Conservation (phyloP, 1,140 invertebrate species). For the Acromyrmex echinatior region DNA sequence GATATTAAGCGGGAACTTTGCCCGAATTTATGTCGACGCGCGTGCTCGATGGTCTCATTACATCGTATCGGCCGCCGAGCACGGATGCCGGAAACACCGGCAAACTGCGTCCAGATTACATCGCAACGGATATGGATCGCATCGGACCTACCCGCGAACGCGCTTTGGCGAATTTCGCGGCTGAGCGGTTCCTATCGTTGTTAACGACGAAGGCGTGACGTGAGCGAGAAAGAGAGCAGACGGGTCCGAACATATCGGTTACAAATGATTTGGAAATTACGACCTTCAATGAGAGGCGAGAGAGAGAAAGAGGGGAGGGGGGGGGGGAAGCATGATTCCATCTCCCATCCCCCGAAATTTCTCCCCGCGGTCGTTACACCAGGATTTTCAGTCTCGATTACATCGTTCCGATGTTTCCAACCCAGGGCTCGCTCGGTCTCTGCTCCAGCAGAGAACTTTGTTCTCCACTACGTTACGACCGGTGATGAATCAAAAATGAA, state of each 20-base stretch:
- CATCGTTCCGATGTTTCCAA: constrained; percentile 34
- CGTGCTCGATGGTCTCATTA: constrained; percentile 58
- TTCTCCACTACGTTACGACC: constrained; percentile 43
- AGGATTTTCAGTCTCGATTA: constrained; percentile 59
- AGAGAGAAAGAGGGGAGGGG: not conserved
- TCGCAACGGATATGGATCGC: constrained; percentile 19
- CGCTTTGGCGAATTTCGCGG: constrained; percentile 31
- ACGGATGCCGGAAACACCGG: constrained; percentile 37
- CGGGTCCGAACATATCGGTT: constrained; percentile 32
- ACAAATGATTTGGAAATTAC: constrained; percentile 64
- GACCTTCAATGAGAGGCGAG: not conserved
- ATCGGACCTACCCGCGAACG: not conserved
- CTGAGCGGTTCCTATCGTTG: constrained; percentile 24
- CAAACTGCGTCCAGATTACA: constrained; percentile 51
- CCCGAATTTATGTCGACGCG: constrained; percentile 60
- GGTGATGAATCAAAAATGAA: constrained; percentile 65
- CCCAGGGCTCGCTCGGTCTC: not conserved
- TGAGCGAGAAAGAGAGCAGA: constrained; percentile 1
- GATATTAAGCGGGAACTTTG: constrained; percentile 54
- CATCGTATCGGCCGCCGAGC: constrained; percentile 25
- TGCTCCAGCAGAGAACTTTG: constrained; percentile 47
- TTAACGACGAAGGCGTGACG: not conserved
- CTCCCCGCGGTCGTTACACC: constrained; percentile 40
- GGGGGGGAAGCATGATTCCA: not conserved
- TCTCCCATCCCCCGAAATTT: not conserved